A percentile compares a stretch with the other conserved stretches of the same genome.
Conservation (phyloP, 1,140 invertebrate species). For the Lasaia peninsularis region DNA sequence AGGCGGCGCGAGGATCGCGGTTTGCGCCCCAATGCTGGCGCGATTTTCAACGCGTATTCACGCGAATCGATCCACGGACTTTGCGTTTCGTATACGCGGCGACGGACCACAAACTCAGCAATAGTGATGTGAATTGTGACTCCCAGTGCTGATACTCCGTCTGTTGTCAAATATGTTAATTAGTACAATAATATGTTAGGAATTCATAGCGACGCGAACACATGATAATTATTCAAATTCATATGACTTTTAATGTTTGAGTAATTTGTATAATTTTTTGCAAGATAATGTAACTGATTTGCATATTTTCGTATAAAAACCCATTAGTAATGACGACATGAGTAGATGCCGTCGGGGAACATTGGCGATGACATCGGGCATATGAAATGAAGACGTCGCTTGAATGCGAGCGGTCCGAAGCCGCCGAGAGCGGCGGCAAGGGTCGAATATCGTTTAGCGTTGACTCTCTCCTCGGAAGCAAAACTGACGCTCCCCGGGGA, state of each 20-base stretch:
- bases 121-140: constrained; percentile 25
- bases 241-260: neutral
- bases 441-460: constrained; percentile 72
- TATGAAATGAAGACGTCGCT: constrained; percentile 74
- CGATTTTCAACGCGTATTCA: constrained; percentile 67
- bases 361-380: constrained; percentile 54
- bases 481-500: constrained; percentile 41
- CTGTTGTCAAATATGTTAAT: neutral
- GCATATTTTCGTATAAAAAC: neutral
- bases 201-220: neutral
- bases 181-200: neutral
- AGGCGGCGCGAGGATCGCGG: constrained; percentile 51
- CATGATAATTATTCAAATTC: neutral
- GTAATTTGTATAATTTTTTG: neutral
- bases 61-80: constrained; percentile 64
- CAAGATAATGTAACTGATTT: constrained; percentile 9
- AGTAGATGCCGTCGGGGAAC: constrained; percentile 21
- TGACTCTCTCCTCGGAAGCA: constrained; percentile 58
- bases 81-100: constrained; percentile 32
- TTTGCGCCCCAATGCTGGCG: constrained; percentile 61
- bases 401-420: constrained; percentile 66
- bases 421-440: constrained; percentile 60
- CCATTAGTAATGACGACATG: constrained; percentile 13
- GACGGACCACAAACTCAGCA: neutral
- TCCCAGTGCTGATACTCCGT: neutral